Base-by-base conservation (phyloP, 1,140 invertebrate species). In the Drosophila teissieri region DNA sequence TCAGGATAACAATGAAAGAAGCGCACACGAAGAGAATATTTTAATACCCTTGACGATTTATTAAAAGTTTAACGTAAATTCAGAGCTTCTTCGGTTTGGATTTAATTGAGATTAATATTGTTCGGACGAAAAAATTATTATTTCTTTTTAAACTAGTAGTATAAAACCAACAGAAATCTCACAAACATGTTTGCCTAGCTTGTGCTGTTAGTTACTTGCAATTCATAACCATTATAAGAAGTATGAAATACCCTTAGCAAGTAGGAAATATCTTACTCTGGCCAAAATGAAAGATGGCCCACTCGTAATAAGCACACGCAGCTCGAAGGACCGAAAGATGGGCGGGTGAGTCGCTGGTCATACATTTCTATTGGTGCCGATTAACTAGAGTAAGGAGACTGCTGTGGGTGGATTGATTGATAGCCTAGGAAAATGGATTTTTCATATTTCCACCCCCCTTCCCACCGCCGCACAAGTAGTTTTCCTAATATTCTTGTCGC, bases 281-380 rank as follows among this genome's bases (percentile, higher is more conserved):
- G 36, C 49, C 14, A 36, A 77, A 49, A 88, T 86, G 79, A 86
- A 88, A 79, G 88, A 88, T 86, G 79, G 72, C 36, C 24, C 55
- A 17, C 75, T 69, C 65, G 82, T 86, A 86, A 88, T 86, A 79
- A 86, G 82, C 48, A 67, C 69, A 86, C 73, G 74, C 57, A 22
- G 37, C 44, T 4, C 40, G 27, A 48, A 75, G 65, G 45, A 72
- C 12, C 31, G 11, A 2, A 31, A 22, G 52, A 57, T 14, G 44
- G 48, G 36, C 12, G 45, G 31, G 51, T 54, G 70, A 56, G 51
- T 54, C 37, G 70, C 54, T 54, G 69, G 44, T 49, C 40, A 73
- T 78, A 75, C 78, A 84, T 84, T 60, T 86, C 60, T 81, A 81
- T 85, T 85, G 86, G 68, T 65, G 67, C 19, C 48, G 11, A 31